phyloP scores from a whole-genome alignment of 1,140 invertebrate species.

The Bombus superbus region DNA sequence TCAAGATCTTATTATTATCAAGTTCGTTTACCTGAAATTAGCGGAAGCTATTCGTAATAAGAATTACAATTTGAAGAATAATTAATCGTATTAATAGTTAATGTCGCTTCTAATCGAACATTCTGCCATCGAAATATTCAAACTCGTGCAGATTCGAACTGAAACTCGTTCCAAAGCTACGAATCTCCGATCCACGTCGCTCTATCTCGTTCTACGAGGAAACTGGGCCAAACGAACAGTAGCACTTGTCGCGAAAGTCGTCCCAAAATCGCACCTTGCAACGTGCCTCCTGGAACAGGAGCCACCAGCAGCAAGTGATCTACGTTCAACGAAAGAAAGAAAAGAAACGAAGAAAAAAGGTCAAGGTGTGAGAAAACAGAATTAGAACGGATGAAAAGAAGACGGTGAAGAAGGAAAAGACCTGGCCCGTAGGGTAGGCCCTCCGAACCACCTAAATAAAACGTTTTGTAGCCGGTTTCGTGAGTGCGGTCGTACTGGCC shows the following conservation, averaged over 20 bases:
- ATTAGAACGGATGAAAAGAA: constrained; percentile 20
- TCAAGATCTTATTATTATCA: no score
- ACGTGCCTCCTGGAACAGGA: not conserved
- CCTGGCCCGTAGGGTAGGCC: not conserved
- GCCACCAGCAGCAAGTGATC: not conserved
- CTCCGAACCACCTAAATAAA: constrained; percentile 68
- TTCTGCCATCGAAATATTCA: no score
- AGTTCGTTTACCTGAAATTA: no score
- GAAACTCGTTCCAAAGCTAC: not conserved
- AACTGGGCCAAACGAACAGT: constrained; percentile 57
- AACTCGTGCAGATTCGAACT: not conserved
- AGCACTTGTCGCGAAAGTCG: constrained; percentile 75
- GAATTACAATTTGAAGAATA: no score
- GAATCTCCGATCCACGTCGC: not conserved
- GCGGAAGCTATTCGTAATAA: no score
- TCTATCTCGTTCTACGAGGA: not conserved
- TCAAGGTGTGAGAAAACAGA: constrained; percentile 53
- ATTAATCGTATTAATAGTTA: no score
- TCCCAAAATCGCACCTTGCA: constrained; percentile 60
- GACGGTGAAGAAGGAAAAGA: constrained; percentile 10
- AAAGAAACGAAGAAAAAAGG: not conserved
- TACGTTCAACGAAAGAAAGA: not conserved
- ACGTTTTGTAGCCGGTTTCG: constrained; percentile 74
- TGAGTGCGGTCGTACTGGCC: constrained; percentile 71
- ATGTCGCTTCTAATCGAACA: no score